Evolutionary conservation across 2,113 vertebrate species (phyloP).

Genomic region (Petrocephalus zakoni): DNA sequence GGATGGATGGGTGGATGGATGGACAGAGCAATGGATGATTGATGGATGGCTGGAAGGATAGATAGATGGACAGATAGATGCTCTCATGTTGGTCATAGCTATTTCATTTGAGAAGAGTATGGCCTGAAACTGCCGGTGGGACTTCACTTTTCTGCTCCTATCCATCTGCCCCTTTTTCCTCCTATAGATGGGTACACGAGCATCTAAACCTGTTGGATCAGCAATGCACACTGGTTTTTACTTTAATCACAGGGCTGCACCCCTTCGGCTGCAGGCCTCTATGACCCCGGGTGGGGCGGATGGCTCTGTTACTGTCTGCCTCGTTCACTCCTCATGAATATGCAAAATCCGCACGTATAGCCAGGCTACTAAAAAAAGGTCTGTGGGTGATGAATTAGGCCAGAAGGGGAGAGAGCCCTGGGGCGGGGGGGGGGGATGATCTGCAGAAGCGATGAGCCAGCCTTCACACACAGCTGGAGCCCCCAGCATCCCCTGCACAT

Average conservation of each 20-base stretch:
- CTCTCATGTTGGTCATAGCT: background rate
- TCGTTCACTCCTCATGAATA: background rate
- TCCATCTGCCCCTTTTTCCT: background rate
- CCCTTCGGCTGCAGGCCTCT: background rate
- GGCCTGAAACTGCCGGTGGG: background rate
- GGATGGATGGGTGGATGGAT: background rate
- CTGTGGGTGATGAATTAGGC: background rate
- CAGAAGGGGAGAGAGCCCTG: background rate
- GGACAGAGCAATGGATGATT: background rate
- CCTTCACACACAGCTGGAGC: background rate
- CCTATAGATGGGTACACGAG: background rate
- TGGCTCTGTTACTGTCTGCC: background rate
- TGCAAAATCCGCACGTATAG: background rate
- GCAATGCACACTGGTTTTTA: background rate
- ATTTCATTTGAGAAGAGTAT: background rate
- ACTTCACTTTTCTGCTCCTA: background rate
- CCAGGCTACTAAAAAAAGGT: background rate
- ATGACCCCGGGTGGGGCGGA: background rate
- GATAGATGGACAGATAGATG: background rate
- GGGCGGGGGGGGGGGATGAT: background rate
- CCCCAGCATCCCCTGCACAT: background rate
- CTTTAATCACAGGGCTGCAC: background rate
- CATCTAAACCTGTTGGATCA: background rate
- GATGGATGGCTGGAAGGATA: background rate
- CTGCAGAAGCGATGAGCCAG: background rate